A percentile compares a stretch with the other conserved stretches of the same genome.
Evolutionary conservation across 2,113 vertebrate genomes (phyloP).

Genomic region (Butastur rufipennis): DNA sequence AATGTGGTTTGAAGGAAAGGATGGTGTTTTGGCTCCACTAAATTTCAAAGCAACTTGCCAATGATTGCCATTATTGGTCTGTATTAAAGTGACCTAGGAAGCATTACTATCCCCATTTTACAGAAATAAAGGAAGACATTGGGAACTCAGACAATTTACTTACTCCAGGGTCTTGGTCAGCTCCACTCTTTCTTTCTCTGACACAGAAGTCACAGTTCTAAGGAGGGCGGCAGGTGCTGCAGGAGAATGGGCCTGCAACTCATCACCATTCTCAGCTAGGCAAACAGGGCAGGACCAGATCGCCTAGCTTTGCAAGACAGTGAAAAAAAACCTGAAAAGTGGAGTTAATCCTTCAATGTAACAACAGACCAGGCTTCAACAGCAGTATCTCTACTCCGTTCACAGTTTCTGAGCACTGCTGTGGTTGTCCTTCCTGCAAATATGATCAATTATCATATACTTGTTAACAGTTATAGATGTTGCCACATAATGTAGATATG

Average conservation of each 20-base stretch:
- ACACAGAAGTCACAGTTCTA: background rate
- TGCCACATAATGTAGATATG: conserved; percentile 17
- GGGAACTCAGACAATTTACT: background rate
- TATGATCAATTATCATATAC: conserved; percentile 18
- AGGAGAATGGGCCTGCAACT: background rate
- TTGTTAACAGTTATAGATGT: conserved; percentile 18
- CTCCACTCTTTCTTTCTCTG: background rate
- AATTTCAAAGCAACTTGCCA: background rate
- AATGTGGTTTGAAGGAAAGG: background rate
- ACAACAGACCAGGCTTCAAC: background rate
- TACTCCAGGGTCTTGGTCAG: background rate
- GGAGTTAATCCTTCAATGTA: background rate
- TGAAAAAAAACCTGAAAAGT: background rate
- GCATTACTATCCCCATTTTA: background rate
- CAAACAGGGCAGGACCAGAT: background rate
- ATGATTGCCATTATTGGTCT: background rate
- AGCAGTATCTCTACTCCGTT: background rate
- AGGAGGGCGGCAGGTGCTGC: background rate
- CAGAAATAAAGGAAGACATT: background rate
- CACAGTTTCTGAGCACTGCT: background rate
- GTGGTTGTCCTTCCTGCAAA: background rate
- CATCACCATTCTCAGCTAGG: background rate
- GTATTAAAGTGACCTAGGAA: background rate
- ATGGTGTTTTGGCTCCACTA: background rate
- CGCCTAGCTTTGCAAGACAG: background rate